A percentile compares a stretch with the other conserved stretches of the same genome.
Conservation (phyloP, 2,113 vertebrate genomes). For the Neopipo cinnamomea region DNA sequence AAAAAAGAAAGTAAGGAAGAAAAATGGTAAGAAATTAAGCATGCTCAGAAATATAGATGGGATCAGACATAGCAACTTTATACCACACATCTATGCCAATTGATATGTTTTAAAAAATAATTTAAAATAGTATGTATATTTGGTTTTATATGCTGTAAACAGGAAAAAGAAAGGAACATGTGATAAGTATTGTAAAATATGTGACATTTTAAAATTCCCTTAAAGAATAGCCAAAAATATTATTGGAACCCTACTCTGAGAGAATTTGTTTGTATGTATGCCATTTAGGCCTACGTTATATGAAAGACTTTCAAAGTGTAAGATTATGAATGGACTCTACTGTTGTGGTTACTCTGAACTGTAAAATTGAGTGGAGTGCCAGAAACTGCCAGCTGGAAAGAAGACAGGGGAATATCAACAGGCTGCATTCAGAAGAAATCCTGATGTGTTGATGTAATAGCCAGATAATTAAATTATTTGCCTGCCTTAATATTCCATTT, state of each 20-base stretch:
- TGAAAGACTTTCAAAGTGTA: constrained; percentile 69
- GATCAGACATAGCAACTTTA: not conserved
- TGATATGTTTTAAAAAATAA: not conserved
- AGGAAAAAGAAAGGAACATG: not conserved
- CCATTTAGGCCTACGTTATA: constrained; percentile 49
- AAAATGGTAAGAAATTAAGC: not conserved
- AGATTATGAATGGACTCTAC: constrained; percentile 64
- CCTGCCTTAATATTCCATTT: constrained; percentile 52
- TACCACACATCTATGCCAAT: not conserved
- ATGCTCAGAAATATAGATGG: not conserved
- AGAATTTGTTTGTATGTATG: constrained; percentile 57
- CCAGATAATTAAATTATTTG: constrained; percentile 70
- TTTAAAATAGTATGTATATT: not conserved
- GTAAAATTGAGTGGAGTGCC: constrained; percentile 50
- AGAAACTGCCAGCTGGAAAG: constrained; percentile 63
- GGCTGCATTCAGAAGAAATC: constrained; percentile 73
- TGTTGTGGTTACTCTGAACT: constrained; percentile 66
- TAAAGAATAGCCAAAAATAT: constrained; percentile 58
- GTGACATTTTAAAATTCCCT: constrained; percentile 17
- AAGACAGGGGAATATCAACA: constrained; percentile 62
- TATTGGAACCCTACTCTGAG: constrained; percentile 39
- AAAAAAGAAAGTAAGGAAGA: not conserved
- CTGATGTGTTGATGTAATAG: constrained; percentile 74
- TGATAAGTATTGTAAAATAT: not conserved
- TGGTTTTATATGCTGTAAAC: not conserved